Evolutionary conservation across 2,113 vertebrate species (phyloP).

Genomic region (Rafetus swinhoei): DNA sequence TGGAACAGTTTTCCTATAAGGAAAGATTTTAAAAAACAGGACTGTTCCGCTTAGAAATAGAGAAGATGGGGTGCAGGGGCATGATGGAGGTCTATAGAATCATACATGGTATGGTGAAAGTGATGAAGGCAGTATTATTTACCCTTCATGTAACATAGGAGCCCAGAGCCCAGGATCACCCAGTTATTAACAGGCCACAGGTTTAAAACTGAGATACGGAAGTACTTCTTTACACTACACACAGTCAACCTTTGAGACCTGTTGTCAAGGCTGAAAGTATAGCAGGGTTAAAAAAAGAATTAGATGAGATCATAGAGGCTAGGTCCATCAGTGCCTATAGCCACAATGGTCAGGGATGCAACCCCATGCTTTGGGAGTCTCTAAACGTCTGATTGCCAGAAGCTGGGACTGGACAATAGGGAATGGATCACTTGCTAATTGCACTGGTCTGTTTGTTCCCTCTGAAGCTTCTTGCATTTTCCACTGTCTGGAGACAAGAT

Average conservation of each 20-base stretch:
- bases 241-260: background rate
- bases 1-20: background rate
- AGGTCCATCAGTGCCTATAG: background rate
- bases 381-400: background rate
- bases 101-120: background rate
- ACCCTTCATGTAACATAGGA: background rate
- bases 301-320: background rate
- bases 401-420: background rate
- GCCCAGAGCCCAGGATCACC: background rate
- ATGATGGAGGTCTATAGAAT: background rate
- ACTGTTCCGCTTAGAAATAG: background rate
- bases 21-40: background rate
- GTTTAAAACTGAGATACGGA: background rate
- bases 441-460: background rate
- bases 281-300: background rate
- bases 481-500: background rate
- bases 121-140: background rate
- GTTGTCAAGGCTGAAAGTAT: background rate
- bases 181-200: background rate
- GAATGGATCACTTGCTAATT: background rate
- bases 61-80: too few species aligned
- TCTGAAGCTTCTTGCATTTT: background rate
- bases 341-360: background rate
- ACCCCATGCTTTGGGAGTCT: background rate
- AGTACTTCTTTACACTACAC: background rate